Evolutionary conservation across 2,113 vertebrate genomes (phyloP).

Genomic region (Hydrochoerus hydrochaeris): DNA sequence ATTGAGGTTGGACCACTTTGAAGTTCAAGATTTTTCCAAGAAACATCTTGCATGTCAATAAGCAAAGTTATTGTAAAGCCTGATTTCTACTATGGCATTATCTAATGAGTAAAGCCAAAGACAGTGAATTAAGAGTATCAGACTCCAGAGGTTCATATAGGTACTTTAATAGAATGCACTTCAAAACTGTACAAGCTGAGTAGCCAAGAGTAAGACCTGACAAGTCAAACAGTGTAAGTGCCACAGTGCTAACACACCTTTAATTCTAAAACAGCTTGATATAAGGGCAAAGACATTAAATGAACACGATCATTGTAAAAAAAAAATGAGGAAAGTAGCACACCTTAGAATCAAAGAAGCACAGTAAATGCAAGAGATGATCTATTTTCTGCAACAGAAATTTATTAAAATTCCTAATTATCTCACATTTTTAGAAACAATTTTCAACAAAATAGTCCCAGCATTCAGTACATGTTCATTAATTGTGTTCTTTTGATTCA

Average conservation of each 20-base stretch:
- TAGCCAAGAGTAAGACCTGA: not conserved
- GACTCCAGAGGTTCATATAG: slow-evolving; percentile 4
- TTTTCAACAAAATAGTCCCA: slow-evolving; percentile 69
- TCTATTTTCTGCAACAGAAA: slow-evolving; percentile 54
- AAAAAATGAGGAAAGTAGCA: slow-evolving; percentile 44
- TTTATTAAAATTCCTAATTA: slow-evolving; percentile 77
- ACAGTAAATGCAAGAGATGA: slow-evolving; percentile 22
- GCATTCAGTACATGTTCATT: slow-evolving; percentile 63
- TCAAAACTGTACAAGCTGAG: not conserved
- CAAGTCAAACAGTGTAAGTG: not conserved
- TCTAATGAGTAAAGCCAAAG: slow-evolving; percentile 27
- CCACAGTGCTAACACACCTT: not conserved
- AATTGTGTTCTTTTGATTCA: slow-evolving; percentile 70
- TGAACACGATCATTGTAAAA: not conserved
- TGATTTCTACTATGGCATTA: not conserved
- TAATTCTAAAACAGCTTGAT: not conserved
- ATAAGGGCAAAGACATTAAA: not conserved
- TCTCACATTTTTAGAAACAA: slow-evolving; percentile 72
- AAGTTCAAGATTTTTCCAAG: not conserved
- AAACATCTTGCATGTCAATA: not conserved
- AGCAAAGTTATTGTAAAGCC: not conserved
- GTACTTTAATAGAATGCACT: not conserved
- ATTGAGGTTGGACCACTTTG: not conserved
- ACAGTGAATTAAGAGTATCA: not conserved
- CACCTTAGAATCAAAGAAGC: slow-evolving; percentile 39